phyloP scores from a whole-genome alignment of 2,888 invertebrate genomes.

The Melitaea athalia region DNA sequence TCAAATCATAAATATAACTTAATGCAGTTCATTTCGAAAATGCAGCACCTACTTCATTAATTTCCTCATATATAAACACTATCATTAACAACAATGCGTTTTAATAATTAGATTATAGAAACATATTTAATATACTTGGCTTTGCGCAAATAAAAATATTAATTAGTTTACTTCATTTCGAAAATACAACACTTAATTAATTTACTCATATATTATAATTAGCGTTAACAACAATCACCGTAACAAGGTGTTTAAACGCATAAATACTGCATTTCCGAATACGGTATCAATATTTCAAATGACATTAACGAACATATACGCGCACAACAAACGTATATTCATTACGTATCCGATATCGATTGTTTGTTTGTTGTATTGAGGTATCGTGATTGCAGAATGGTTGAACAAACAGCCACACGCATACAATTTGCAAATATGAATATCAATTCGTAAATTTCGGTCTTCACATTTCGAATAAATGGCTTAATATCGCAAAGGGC shows the following conservation, averaged over 20 bases:
- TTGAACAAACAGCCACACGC: conserved; percentile 57
- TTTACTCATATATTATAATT: conserved; percentile 15
- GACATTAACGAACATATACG: conserved; percentile 34
- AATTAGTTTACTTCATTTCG: no score
- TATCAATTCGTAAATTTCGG: conserved; percentile 46
- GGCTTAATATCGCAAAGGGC: conserved; percentile 17
- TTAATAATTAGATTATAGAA: neutral
- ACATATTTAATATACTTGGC: neutral
- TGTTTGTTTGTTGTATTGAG: conserved; percentile 47
- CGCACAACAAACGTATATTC: conserved; percentile 31
- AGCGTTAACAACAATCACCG: conserved; percentile 15
- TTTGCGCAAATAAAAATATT: neutral
- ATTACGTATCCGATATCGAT: conserved; percentile 38
- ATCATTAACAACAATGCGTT: no score
- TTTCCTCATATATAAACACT: no score
- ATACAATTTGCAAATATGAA: conserved; percentile 66
- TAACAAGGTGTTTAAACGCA: conserved; percentile 17
- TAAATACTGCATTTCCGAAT: conserved; percentile 25
- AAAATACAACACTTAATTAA: neutral
- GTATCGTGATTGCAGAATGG: conserved; percentile 58
- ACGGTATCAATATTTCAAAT: conserved; percentile 36
- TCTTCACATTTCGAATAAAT: conserved; percentile 29
- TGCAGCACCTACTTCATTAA: no score
- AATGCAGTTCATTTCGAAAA: no score
- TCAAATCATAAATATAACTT: no score